Evolutionary conservation across 2,888 invertebrate genomes (phyloP).

Genomic region (Xanthorhoe designata): DNA sequence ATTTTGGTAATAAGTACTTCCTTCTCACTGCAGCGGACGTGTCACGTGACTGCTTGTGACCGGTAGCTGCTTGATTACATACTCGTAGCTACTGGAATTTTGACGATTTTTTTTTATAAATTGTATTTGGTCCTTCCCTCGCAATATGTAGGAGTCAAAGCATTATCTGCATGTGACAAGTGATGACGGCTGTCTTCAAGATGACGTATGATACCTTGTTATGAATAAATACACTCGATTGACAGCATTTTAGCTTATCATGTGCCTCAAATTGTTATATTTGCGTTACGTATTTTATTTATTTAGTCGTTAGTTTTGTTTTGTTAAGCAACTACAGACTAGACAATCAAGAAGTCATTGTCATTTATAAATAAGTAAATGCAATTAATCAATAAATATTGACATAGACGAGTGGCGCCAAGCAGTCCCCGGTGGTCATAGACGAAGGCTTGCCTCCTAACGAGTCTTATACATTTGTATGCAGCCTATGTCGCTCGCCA

Average conservation of each 20-base stretch:
- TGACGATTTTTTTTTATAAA: conserved; percentile 39
- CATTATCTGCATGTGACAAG: conserved; percentile 3
- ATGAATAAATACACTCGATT: too few species aligned
- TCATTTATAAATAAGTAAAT: conserved; percentile 38
- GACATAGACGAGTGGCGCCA: conserved; percentile 59
- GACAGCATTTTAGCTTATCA: too few species aligned
- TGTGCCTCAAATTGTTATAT: too few species aligned
- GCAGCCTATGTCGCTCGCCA: conserved; percentile 57
- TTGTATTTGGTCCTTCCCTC: conserved; percentile 34
- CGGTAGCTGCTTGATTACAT: conserved; percentile 52
- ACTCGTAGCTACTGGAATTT: conserved; percentile 42
- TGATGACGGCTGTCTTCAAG: conserved; percentile 44
- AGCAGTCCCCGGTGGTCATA: conserved; percentile 59
- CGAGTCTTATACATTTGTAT: conserved; percentile 68
- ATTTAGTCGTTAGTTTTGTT: not conserved
- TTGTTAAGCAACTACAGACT: not conserved
- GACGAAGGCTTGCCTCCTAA: conserved; percentile 47
- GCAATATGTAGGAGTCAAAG: not conserved
- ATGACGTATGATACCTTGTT: not conserved
- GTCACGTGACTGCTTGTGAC: conserved; percentile 62
- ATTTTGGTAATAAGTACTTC: conserved; percentile 81
- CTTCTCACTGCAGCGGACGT: conserved; percentile 68
- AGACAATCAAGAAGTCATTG: not conserved
- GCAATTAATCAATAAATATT: not conserved
- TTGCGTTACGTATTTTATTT: too few species aligned